A percentile compares a stretch with the other conserved stretches of the same genome.
phyloP scores from a whole-genome alignment of 2,113 vertebrate genomes.

The Scortum barcoo region DNA sequence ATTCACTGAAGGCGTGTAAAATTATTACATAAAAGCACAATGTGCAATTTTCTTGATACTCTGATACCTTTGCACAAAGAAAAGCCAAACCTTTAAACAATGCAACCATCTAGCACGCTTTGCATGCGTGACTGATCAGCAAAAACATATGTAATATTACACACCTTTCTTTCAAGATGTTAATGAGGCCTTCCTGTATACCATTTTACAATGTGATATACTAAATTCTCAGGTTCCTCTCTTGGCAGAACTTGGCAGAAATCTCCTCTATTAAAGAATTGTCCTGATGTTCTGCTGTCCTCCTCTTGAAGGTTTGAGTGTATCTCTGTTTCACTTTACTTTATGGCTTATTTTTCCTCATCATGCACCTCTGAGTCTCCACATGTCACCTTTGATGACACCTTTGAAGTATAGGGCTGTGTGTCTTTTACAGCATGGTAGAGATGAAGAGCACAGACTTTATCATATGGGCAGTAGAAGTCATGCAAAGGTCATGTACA shows the following conservation, averaged over 20 bases:
- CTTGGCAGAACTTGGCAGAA: not conserved
- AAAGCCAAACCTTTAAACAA: not conserved
- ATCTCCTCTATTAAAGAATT: not conserved
- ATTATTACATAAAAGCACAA: not conserved
- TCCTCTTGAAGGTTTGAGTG: not conserved
- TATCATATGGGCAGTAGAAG: not conserved
- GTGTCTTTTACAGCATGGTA: not conserved
- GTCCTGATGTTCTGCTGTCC: not conserved
- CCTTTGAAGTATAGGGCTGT: not conserved
- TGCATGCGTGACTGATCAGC: not conserved
- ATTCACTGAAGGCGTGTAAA: too few relatives aligned
- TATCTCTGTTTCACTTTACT: not conserved
- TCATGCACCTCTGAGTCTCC: not conserved
- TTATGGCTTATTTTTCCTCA: conserved; percentile 3
- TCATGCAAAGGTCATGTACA: not conserved
- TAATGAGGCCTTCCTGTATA: not conserved
- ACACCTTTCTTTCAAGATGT: not conserved
- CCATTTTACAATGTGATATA: not conserved
- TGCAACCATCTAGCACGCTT: not conserved
- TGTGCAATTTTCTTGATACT: not conserved
- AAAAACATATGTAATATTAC: not conserved
- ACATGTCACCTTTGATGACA: conserved; percentile 29
- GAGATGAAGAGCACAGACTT: conserved; percentile 6
- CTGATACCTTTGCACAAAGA: not conserved
- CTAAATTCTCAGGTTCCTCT: too few relatives aligned